phyloP scores from a whole-genome alignment of 1,140 invertebrate species.

The Laupala kohalensis region DNA sequence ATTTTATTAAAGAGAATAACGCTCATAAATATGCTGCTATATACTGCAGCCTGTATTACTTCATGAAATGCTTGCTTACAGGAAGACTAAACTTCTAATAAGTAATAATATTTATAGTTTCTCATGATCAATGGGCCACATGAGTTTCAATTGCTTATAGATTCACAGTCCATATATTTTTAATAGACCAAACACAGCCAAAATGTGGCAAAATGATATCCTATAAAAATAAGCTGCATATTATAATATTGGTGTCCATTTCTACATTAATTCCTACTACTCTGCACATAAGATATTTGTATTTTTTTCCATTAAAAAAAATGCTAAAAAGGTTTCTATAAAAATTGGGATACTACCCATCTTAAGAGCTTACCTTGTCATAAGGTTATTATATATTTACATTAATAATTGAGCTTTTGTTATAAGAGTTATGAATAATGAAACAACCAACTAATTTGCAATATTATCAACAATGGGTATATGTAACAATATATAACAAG shows the following conservation, averaged over 20 bases:
- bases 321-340: constrained; percentile 16
- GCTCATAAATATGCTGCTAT: constrained; percentile 2
- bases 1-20: not conserved
- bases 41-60: constrained; percentile 1
- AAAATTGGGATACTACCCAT: constrained; percentile 13
- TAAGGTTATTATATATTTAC: constrained; percentile 15
- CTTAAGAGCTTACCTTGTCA: constrained; percentile 10
- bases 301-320: constrained; percentile 9
- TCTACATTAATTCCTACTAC: constrained; percentile 11
- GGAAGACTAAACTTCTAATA: constrained; percentile 13
- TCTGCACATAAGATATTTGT: constrained; percentile 14
- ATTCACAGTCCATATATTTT: constrained; percentile 9
- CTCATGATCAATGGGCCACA: constrained; percentile 2
- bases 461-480: constrained; percentile 19
- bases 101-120: not conserved
- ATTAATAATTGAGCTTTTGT: constrained; percentile 18
- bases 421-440: constrained; percentile 14
- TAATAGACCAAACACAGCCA: constrained; percentile 16
- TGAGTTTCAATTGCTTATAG: constrained; percentile 6
- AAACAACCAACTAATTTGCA: constrained; percentile 15
- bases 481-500: constrained; percentile 20
- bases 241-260: constrained; percentile 9
- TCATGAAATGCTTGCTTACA: constrained; percentile 2
- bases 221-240: constrained; percentile 19
- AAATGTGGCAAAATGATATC: constrained; percentile 18